phyloP scores from a whole-genome alignment of 2,797 vertebrate genomes.

The Spinus olivaceus region DNA sequence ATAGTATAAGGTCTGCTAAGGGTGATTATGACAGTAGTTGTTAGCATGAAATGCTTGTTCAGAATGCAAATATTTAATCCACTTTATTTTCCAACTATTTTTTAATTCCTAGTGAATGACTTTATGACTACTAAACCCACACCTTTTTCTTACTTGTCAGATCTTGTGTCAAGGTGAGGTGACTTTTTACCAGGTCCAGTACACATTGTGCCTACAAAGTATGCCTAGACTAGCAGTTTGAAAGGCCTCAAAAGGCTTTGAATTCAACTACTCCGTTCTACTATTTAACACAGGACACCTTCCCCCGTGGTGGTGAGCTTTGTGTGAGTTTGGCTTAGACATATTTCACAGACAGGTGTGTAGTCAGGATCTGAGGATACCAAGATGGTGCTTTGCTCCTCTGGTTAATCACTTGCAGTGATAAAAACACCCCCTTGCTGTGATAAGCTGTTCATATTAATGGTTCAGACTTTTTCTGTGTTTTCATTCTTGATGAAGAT shows the following conservation, averaged over 20 bases:
- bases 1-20: not conserved
- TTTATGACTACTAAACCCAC: not conserved
- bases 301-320: not conserved
- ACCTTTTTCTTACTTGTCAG: not conserved
- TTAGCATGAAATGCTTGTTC: not conserved
- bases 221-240: not conserved
- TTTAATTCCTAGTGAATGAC: not conserved
- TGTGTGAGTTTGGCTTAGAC: not conserved
- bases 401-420: not conserved
- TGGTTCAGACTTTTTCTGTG: not conserved
- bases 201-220: not conserved
- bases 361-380: not conserved
- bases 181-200: not conserved
- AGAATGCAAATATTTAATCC: not conserved
- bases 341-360: rapidly evolving
- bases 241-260: not conserved
- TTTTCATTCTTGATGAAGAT: not conserved
- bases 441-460: not conserved
- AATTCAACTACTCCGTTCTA: not conserved
- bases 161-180: not conserved
- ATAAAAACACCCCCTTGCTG: not conserved
- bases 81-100: not conserved
- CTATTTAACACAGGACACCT: not conserved
- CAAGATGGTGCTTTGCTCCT: not conserved
- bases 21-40: not conserved